Base-by-base conservation (phyloP, 2,113 vertebrate species). In the rabbit (Oryctolagus cuniculus) region DNA sequence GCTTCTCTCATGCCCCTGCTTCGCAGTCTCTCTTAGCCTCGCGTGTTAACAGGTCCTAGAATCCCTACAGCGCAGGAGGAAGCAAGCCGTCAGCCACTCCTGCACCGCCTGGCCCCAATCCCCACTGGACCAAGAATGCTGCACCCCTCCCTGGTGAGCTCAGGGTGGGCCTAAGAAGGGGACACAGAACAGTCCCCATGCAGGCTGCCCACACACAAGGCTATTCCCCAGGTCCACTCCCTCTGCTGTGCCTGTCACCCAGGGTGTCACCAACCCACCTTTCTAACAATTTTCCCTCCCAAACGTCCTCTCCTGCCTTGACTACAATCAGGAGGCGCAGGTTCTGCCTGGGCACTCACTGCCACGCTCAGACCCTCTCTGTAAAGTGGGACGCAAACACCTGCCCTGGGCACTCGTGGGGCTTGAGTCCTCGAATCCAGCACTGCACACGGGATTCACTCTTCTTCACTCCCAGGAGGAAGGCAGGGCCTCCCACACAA, bases 31-130 rank as follows among this genome's bases (percentile, higher is more conserved):
- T 58, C 49, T 86, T 86, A 86, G 90, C 51, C 31, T 66, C 24
- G 67, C 6, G 75, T 44, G 80, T 81, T n/a, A 63, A 24, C 63
- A 58, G 69, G 38, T 44, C 58, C 88, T 66, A 78, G 81, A 25
- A 83, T 79, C 88, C 77, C 84, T 91, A 27, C 27, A 21, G 85
- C 24, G 74, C 77, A 53, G 10, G 63, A 55, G 58, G 61, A 92
- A 31, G 86, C 53, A 63, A 31, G 25, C 19, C 13, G 8, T 87
- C 73, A n/a, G n/a, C 83, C 90, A 87, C 75, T 73, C 81, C 29
- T 24, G 25, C 53, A 21, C 22, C 21, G 25, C 10, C 67, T 86
- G 64, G 25, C 51, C 36, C 34, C 6, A 51, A 73, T 38, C 58
- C 49, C 72, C 73, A 13, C 38, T 34, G 19, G 8, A 36, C 29